Evolutionary conservation across 1,140 invertebrate species (phyloP), one percentile per base, ranked within the genome.

Genomic region (Solenopsis invicta): DNA sequence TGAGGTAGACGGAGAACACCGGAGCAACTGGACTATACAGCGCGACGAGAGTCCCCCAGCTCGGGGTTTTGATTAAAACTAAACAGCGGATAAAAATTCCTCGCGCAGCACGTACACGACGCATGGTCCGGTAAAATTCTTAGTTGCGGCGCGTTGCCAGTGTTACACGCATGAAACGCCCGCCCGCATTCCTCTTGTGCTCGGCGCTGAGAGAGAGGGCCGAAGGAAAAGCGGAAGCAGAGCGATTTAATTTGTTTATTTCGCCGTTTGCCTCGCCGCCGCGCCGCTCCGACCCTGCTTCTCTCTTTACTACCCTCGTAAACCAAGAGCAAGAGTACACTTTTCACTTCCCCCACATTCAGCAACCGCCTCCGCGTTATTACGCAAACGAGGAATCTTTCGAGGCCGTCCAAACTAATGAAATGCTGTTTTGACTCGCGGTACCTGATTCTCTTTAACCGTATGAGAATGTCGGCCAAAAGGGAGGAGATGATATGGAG

Each of bases 41-140:
- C 18, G 16, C 59, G 61, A 45, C n/a, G 48, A 41, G 61, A n/a
- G n/a, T n/a, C 72, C n/a, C 50, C 13, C 9, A 48, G 29, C 12
- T 18, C 72, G 21, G 74, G 66, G 71, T 89, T 89, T 91, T 91
- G 90, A 91, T 91, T 91, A 91, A 91, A 91, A 88, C 88, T 91
- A 89, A 91, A 89, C 86, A 88, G 86, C 34, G 82, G 86, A 89
- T 86, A 76, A 87, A 89, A 89, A 89, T 91, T 89, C 78, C 45
- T 89, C 69, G 71, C 81, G 45, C 74, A 29, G 62, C 78, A 76
- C 76, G 75, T 77, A 84, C 54, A 84, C 54, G 54, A 75, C 54
- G 80, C 54, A 10, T 21, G 13, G 24, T 41, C 18, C 18, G 66
- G 34, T 37, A 61, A 75, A 75, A 84, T 75, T 75, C 80, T 75